Evolutionary conservation across 2,888 invertebrate species (phyloP), one percentile per base, ranked within the genome.

Genomic region (Shargacucullia verbasci): DNA sequence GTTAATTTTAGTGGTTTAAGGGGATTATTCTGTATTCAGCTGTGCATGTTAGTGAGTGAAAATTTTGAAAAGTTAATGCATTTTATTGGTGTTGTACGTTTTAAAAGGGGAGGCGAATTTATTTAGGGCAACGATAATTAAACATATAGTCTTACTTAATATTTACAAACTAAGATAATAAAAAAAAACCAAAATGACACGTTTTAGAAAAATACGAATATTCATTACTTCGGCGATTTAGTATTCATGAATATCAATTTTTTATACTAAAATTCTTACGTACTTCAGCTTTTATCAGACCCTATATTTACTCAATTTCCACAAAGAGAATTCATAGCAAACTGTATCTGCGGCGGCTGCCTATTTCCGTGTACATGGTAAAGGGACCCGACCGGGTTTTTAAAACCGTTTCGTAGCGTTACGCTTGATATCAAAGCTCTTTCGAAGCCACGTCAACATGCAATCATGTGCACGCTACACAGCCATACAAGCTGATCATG

Each of bases 351-450:
- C 70, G 80, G 9, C 78, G 70, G 59, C 76, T 75, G 79, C 70
- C 76, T 83, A 56, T 80, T 76, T 70, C 60, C 73, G 73, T 81
- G 77, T 77, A 83, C 79, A 81, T 77, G 79, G 73, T 70, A 88
- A 89, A 86, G 80, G 80, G 70, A 63, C 56, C 69, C 70, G 62
- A 49, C 9, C 58, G 56, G 69, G 71, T 78, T 83, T 87, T 81
- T 72, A 81, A 85, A 84, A 55, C 81, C 37, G 63, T 39, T 71
- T 83, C 81, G 87, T 76, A 76, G 62, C 69, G 67, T 68, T 73
- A 78, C 80, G 88, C 89, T 90, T 89, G 89, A 87, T 84, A 85
- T 81, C 80, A 80, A n/a, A 73, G 74, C 79, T 77, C 75, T 86
- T 79, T 83, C 79, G 79, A 73, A 81, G 83, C 81, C 85, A 82